Evolutionary conservation across 2,113 vertebrate species (phyloP).

Genomic region (Istiophorus platypterus): DNA sequence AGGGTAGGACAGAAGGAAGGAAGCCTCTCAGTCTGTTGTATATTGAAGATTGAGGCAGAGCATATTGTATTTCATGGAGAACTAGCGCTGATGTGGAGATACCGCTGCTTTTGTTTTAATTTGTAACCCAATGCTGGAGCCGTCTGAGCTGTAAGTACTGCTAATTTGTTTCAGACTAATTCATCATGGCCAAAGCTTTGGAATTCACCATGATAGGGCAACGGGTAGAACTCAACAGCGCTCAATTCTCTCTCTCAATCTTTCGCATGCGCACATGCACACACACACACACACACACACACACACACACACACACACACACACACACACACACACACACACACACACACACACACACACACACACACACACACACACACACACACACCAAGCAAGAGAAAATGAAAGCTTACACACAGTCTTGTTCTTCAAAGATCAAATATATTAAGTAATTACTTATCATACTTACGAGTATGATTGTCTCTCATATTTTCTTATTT

Average conservation of each 20-base stretch:
- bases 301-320: neutral
- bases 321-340: constrained; percentile 44
- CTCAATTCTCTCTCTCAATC: neutral
- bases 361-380: neutral
- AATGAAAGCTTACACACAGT: neutral
- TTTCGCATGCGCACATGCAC: constrained; percentile 8
- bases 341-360: constrained; percentile 1
- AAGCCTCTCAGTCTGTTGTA: constrained; percentile 61
- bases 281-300: constrained; percentile 1
- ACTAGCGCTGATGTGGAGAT: constrained; percentile 78
- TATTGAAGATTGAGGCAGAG: constrained; percentile 60
- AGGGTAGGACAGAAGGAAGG: constrained; percentile 51
- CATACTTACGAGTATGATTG: neutral
- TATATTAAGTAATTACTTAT: constrained; percentile 13
- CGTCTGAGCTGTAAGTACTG: constrained; percentile 80
- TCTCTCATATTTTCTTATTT: neutral
- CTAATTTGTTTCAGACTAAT: constrained; percentile 81
- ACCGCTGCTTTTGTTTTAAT: constrained; percentile 83
- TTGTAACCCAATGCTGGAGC: constrained; percentile 82
- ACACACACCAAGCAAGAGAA: constrained; percentile 4
- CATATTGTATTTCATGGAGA: constrained; percentile 80
- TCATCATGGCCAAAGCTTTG: constrained; percentile 74
- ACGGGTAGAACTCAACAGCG: constrained; percentile 54
- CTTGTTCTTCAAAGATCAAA: constrained; percentile 19
- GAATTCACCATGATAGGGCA: constrained; percentile 69